phyloP scores from a whole-genome alignment of 2,797 vertebrate species.

The Schizopygopsis pylzovi region DNA sequence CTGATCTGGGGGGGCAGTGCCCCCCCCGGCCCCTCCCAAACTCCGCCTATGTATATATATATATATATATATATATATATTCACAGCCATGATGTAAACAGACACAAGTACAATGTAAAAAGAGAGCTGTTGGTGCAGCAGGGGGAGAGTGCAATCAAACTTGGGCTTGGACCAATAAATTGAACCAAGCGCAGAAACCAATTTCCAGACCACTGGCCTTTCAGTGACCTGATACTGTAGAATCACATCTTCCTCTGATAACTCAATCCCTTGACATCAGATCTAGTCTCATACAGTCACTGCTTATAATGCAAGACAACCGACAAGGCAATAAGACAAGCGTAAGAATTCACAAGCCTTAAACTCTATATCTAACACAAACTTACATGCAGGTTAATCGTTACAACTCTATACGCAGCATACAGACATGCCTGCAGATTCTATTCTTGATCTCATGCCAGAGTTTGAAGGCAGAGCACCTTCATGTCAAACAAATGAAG shows the following conservation, averaged over 20 bases:
- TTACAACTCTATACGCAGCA: neutral
- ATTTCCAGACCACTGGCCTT: neutral
- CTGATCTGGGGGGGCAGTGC: too few relatives aligned
- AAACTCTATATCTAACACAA: neutral
- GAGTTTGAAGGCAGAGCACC: constrained; percentile 1
- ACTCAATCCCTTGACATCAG: constrained; percentile 11
- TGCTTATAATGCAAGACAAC: neutral
- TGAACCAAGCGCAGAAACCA: neutral
- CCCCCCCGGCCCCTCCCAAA: too few relatives aligned
- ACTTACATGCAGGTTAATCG: neutral
- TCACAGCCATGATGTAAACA: neutral
- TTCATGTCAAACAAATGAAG: constrained; percentile 41
- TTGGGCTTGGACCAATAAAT: neutral
- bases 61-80: too few relatives aligned
- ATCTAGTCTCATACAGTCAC: constrained; percentile 3
- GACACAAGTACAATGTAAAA: neutral
- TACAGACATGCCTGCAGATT: neutral
- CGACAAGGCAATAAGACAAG: neutral
- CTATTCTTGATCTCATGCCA: neutral
- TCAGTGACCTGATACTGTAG: neutral
- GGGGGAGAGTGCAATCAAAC: neutral
- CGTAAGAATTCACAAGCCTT: neutral
- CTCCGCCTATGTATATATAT: too few relatives aligned
- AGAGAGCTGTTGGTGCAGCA: neutral
- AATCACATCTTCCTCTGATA: constrained; percentile 1